Percentiles rank a stretch among this genome's conserved stretches.
Evolutionary conservation across 2,888 invertebrate genomes (phyloP).

Genomic region (Xestobium rufovillosum): DNA sequence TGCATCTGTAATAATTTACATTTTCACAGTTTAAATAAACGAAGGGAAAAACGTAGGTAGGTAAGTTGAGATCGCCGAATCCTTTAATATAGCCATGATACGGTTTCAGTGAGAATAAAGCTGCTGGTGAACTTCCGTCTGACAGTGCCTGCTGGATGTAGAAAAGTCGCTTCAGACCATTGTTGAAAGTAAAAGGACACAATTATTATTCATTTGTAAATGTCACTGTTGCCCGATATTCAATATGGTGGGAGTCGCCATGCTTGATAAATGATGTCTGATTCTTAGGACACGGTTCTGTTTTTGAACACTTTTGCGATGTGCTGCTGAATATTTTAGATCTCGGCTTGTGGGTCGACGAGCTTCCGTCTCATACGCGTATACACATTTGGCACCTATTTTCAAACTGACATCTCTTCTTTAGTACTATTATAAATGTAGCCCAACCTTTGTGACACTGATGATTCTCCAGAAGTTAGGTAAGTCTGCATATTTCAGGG

Average conservation of each 20-base stretch:
- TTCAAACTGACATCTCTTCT: conserved; percentile 25
- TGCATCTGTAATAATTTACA: too few species aligned
- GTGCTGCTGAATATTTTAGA: conserved; percentile 38
- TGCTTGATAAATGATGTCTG: conserved; percentile 43
- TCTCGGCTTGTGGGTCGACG: conserved; percentile 33
- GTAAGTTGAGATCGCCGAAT: too few species aligned
- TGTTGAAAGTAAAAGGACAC: conserved; percentile 44
- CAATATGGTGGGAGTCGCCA: conserved; percentile 45
- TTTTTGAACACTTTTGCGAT: conserved; percentile 40
- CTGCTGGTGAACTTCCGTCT: conserved; percentile 11
- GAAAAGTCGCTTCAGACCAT: conserved; percentile 34
- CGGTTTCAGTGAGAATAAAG: too few species aligned
- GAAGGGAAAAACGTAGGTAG: too few species aligned
- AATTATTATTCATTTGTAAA: conserved; percentile 47
- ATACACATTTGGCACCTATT: conserved; percentile 28
- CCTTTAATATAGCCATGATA: too few species aligned
- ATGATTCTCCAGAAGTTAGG: too few species aligned
- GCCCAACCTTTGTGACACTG: too few species aligned
- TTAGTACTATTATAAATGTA: conserved; percentile 28
- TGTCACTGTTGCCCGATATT: conserved; percentile 45
- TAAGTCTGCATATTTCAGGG: too few species aligned
- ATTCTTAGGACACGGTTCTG: conserved; percentile 42
- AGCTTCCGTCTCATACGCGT: conserved; percentile 31
- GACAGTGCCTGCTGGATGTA: conserved; percentile 31
- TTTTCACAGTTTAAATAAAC: too few species aligned